phyloP scores from a whole-genome alignment of 2,888 invertebrate species.

The Sclerodermus sp. region DNA sequence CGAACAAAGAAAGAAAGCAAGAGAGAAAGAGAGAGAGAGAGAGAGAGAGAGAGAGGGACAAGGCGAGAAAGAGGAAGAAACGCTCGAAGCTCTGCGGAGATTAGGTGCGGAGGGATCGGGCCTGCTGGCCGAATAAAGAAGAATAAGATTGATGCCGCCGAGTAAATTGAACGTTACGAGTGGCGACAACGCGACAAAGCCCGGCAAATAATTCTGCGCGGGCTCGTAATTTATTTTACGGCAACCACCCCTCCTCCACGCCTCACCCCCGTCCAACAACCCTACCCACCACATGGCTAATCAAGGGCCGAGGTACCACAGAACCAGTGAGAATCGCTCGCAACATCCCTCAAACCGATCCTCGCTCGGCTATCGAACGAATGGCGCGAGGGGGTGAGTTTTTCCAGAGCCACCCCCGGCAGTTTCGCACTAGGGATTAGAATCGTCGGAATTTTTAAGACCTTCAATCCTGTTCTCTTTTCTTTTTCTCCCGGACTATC shows the following conservation, averaged over 20 bases:
- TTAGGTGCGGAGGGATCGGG: constrained; percentile 16
- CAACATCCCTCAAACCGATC: no score
- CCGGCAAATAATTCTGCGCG: constrained; percentile 29
- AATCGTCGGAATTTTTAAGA: no score
- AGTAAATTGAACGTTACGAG: constrained; percentile 44
- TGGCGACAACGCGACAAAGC: constrained; percentile 36
- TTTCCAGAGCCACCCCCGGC: no score
- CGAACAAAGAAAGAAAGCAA: no score
- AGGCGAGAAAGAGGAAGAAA: constrained; percentile 15
- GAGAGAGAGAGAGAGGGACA: constrained; percentile 2
- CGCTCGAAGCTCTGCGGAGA: constrained; percentile 13
- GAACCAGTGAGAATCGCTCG: no score
- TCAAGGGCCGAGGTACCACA: no score
- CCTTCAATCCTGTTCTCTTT: no score
- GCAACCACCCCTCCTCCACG: background rate
- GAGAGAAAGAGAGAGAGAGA: constrained; percentile 7
- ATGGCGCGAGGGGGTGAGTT: no score
- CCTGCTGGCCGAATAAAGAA: constrained; percentile 32
- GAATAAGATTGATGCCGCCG: constrained; percentile 45
- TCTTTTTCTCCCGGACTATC: background rate
- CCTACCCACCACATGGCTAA: no score
- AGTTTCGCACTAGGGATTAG: no score
- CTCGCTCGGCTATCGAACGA: no score
- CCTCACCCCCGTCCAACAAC: no score
- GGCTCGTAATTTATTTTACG: constrained; percentile 27